These are phyloP conservation scores for Bovichtus variegatus DNA, from an alignment of 2,797 vertebrate genomes.

Conservation along the genomic window DNA sequence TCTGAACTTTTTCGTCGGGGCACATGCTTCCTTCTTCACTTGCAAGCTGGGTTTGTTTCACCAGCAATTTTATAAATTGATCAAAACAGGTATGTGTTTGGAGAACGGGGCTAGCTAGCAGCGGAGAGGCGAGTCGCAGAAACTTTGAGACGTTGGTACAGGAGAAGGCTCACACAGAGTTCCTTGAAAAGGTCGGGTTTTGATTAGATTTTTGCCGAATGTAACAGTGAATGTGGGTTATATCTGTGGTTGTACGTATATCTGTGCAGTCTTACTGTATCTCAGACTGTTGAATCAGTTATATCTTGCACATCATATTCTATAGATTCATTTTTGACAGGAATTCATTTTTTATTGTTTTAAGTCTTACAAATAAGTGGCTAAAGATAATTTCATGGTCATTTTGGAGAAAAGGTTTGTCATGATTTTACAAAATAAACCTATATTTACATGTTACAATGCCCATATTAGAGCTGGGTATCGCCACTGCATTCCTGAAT, in stretches of 20 bases:
- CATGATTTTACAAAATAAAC: neutral
- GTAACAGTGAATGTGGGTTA: neutral
- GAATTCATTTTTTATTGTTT: neutral
- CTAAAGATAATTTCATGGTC: neutral
- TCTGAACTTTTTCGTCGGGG: neutral
- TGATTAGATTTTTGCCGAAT: neutral
- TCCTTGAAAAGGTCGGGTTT: constrained; percentile 2
- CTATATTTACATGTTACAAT: neutral
- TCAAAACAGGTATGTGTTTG: neutral
- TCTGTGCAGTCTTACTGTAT: neutral
- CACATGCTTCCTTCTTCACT: neutral
- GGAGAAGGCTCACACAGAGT: neutral
- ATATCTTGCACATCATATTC: neutral
- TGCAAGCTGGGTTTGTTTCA: neutral
- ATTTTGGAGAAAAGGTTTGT: neutral
- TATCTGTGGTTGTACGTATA: too few species aligned
- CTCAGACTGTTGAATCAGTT: neutral
- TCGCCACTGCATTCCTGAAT: too few species aligned
- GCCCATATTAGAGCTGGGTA: too few species aligned
- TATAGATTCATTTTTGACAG: neutral
- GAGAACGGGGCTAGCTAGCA: neutral
- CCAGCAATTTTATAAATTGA: neutral
- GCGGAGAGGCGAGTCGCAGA: neutral
- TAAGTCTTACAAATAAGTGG: neutral
- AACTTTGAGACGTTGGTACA: neutral